Percentiles rank a stretch among this genome's conserved stretches.
Conservation (phyloP, 2,113 vertebrate genomes). For the Grammomys surdaster region DNA sequence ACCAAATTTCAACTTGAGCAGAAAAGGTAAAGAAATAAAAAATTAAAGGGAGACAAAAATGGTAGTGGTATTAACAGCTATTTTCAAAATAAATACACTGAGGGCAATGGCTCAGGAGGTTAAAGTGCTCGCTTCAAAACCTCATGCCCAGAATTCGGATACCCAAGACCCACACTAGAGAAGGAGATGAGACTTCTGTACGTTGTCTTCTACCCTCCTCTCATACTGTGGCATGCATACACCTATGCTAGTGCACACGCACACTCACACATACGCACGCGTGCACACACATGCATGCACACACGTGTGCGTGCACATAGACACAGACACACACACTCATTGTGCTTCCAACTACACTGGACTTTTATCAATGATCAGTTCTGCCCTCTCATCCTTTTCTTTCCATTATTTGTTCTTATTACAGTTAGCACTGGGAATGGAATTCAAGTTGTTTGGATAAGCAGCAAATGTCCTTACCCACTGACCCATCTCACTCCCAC, state of each 20-base stretch:
- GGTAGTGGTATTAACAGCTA: background rate
- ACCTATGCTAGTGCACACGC: no score
- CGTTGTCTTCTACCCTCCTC: background rate
- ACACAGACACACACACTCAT: background rate
- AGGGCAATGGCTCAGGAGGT: background rate
- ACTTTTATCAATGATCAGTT: background rate
- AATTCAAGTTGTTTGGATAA: background rate
- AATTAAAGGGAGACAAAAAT: background rate
- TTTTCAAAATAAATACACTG: background rate
- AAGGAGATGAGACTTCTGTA: background rate
- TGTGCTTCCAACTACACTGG: background rate
- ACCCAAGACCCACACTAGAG: background rate
- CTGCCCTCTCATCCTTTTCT: background rate
- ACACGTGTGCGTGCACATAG: no score
- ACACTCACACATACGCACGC: no score
- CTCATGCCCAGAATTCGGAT: background rate
- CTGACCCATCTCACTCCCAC: background rate
- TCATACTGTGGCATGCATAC: background rate
- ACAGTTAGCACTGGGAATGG: background rate
- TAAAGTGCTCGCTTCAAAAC: background rate
- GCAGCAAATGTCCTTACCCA: background rate
- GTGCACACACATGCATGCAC: background rate
- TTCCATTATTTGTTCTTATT: background rate
- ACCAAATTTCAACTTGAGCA: background rate
- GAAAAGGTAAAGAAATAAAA: background rate